Evolutionary conservation across 2,888 invertebrate genomes (phyloP).

Genomic region (Eristalinus aeneus): DNA sequence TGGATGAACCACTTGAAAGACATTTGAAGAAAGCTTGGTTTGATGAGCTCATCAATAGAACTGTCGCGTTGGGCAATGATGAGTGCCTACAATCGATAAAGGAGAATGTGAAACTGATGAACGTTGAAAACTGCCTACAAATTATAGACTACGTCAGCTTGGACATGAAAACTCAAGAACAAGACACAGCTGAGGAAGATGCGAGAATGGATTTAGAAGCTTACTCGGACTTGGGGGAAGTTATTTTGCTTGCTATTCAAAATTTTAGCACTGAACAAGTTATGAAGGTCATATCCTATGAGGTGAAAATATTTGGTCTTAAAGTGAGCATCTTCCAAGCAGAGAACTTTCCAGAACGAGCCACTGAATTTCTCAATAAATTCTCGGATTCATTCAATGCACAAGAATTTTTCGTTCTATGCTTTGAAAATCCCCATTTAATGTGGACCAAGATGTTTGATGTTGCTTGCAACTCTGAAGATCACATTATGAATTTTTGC

Average conservation of each 20-base stretch:
- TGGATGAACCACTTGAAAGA: slow-evolving; percentile 70
- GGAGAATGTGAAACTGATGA: slow-evolving; percentile 72
- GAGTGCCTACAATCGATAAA: slow-evolving; percentile 76
- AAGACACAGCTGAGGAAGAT: slow-evolving; percentile 1
- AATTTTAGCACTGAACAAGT: slow-evolving; percentile 72
- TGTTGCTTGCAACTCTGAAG: slow-evolving; percentile 73
- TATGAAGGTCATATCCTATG: slow-evolving; percentile 71
- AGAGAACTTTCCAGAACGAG: slow-evolving; percentile 70
- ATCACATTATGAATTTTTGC: slow-evolving; percentile 73
- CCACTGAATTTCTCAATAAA: slow-evolving; percentile 75
- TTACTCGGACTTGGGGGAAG: slow-evolving; percentile 66
- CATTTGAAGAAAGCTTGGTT: slow-evolving; percentile 73
- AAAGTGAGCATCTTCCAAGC: slow-evolving; percentile 62
- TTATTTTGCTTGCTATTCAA: slow-evolving; percentile 72
- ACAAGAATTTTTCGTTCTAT: slow-evolving; percentile 73
- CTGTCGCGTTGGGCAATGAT: slow-evolving; percentile 74
- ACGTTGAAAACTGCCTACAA: slow-evolving; percentile 72
- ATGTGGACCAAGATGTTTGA: slow-evolving; percentile 75
- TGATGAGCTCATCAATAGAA: slow-evolving; percentile 74
- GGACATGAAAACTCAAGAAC: slow-evolving; percentile 33
- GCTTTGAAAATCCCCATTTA: slow-evolving; percentile 74
- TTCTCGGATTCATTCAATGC: slow-evolving; percentile 71
- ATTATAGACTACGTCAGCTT: slow-evolving; percentile 72
- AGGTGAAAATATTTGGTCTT: slow-evolving; percentile 72
- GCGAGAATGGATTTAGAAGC: slow-evolving; percentile 23